Base-by-base conservation (phyloP, 2,797 vertebrate species). In the Diglossa cyanea region DNA sequence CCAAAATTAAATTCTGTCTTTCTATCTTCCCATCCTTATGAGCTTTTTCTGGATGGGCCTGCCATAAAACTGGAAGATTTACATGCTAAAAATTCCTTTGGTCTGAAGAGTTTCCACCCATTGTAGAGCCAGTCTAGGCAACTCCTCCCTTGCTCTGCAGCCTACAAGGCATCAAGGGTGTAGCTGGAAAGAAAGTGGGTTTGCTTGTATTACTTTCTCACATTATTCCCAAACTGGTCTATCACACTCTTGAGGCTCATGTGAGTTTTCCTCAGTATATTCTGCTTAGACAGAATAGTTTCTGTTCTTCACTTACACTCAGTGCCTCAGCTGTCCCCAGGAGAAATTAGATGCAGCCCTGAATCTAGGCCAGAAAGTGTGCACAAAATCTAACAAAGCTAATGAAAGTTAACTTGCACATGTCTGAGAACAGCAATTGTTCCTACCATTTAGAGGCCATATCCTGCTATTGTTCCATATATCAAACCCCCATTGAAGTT, bases 391-490 rank as follows among this genome's bases (percentile, higher is more conserved):
- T 80, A 91, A 54, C 90, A 77, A 95, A 87, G 75, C 87, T 96
- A 71, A 94, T 89, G 95, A 62, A 95, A 93, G 74, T 93, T 94
- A 96, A 72, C 91, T 95, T 94, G 89, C 82, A 74, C 68, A 68
- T 92, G 47, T 68, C 81, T 92, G 84, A 68, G 78, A 94, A 77
- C 84, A 88, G 68, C 77, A 80, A 71, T 91, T 94, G 94, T 95
- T 95, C 65, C 65, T 92, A 86, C 67, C 75, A 91, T 73, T 92
- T 87, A 97, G 93, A 91, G 94, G 75, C 92, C 85, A 70, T 62
- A 97, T 96, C 95, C 94, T 97, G 78, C 93, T 90, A 94, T 96
- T 97, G 94, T 97, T 96, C 66, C 45, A 45, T 77, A 66, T 90
- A 91, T 91, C 76, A 91, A 95, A 35, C 72, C 24, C 28, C 70